Base-by-base conservation (phyloP, 2,888 invertebrate species). In the Cerastis leucographa region DNA sequence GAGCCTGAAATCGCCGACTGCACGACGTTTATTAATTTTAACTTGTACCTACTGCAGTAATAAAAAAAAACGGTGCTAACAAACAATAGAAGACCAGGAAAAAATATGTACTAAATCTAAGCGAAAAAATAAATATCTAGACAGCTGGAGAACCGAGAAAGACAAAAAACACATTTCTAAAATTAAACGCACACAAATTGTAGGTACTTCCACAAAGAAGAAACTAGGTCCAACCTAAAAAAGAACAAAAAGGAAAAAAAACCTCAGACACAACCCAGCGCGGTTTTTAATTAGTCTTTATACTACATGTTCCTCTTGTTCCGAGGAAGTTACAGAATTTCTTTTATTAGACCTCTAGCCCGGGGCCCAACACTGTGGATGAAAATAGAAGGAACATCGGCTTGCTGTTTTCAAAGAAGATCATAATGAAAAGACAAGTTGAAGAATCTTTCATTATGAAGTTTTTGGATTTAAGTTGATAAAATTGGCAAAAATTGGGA, bases 251-350 rank as follows among this genome's bases (percentile, higher is more conserved):
- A 51, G 56, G 49, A 46, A 62, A 68, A 29, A n/a, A 42, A 14
- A 42, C 19, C 14, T 14, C 35, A 46, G n/a, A 46, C 51, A 44
- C 35, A 77, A 49, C 22, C 19, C 35, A 46, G 11, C 2, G 25
- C n/a, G 44, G 56, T 64, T 84, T 80, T 74, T 73, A 84, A 84
- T 84, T 85, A 85, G 78, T 64, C 61, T 71, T 29, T 71, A 35
- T 66, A 35, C 22, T 64, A 73, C 74, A 74, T 78, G 69, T 71
- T 76, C 61, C 49, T 62, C 74, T 85, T 80, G 74, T 85, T 76
- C 62, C 17, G 19, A 64, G 68, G 51, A 74, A 75, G 73, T 77
- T 82, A 70, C 44, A 74, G 65, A 85, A 85, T 62, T 76, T 85
- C 69, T 85, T 85, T 83, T 80, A 78, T 77, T 71, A 73, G 65